Percentiles rank a stretch among this genome's conserved stretches.
Conservation (phyloP, 2,797 vertebrate genomes). For the Pteronotus mesoamericanus region DNA sequence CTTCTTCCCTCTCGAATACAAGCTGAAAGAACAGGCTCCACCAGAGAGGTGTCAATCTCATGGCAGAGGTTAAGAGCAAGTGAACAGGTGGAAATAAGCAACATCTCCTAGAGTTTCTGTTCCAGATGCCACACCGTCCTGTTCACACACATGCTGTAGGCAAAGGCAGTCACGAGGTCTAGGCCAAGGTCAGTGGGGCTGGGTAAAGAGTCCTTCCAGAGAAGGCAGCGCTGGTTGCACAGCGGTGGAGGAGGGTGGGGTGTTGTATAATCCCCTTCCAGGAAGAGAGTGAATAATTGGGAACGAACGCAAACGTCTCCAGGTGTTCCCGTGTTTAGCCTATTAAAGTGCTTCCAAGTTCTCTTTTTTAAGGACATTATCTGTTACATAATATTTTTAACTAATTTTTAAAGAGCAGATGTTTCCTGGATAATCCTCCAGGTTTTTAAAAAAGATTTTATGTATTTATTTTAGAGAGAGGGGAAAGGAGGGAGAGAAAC, state of each 20-base stretch:
- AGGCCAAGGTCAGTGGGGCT: neutral
- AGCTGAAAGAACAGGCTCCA: neutral
- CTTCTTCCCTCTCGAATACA: neutral
- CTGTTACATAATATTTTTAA: neutral
- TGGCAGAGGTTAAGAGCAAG: neutral
- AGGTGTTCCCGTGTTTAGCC: neutral
- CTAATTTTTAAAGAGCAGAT: neutral
- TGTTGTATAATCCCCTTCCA: neutral
- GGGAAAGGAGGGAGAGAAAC: too few relatives aligned
- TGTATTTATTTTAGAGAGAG: too few relatives aligned
- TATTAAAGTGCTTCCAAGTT: neutral
- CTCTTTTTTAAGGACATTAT: neutral
- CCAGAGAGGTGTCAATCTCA: neutral
- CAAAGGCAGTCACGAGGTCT: neutral
- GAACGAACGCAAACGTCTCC: neutral
- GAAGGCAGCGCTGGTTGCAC: neutral
- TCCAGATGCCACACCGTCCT: neutral
- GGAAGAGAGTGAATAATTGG: neutral
- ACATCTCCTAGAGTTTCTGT: neutral
- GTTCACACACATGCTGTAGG: neutral
- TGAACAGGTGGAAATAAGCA: neutral
- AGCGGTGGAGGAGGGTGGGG: neutral
- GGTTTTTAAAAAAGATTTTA: too few relatives aligned
- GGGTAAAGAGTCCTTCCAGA: neutral
- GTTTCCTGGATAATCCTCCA: too few relatives aligned